A percentile compares a stretch with the other conserved stretches of the same genome.
phyloP scores from a whole-genome alignment of 2,888 invertebrate genomes.

The Hyppa rectilinea region DNA sequence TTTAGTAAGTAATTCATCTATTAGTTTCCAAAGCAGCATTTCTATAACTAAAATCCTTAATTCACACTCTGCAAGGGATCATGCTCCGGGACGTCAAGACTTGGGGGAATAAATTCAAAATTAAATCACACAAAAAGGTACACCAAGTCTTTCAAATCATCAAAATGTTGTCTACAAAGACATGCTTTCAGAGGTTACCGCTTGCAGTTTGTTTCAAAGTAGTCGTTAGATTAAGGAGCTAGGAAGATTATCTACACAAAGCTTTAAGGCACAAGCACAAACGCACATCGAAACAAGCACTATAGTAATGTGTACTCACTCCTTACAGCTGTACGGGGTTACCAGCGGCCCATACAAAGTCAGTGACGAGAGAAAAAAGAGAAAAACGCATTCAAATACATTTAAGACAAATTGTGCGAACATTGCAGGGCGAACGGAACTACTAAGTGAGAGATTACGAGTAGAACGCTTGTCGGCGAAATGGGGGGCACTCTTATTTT shows the following conservation, averaged over 20 bases:
- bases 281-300: conserved; percentile 90
- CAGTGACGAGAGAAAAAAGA: conserved; percentile 92
- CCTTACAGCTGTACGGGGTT: conserved; percentile 92
- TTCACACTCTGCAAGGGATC: conserved; percentile 89
- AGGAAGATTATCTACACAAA: conserved; percentile 86
- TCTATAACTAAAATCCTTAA: conserved; percentile 80
- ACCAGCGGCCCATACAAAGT: conserved; percentile 93
- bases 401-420: conserved; percentile 91
- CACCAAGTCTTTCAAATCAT: conserved; percentile 80
- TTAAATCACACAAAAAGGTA: conserved; percentile 70
- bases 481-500: conserved; percentile 86
- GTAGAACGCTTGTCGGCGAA: conserved; percentile 89
- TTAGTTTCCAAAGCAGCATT: conserved; percentile 85
- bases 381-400: conserved; percentile 91
- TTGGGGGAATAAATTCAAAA: conserved; percentile 75
- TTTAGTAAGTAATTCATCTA: conserved; percentile 85
- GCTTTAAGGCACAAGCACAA: conserved; percentile 90
- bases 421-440: conserved; percentile 91
- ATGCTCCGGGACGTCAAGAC: conserved; percentile 82
- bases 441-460: conserved; percentile 91
- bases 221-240: conserved; percentile 80
- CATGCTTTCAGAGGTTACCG: conserved; percentile 82
- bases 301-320: conserved; percentile 93
- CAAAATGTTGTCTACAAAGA: conserved; percentile 76
- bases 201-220: conserved; percentile 87